A percentile compares a stretch with the other conserved stretches of the same genome.
Conservation (phyloP, 2,888 invertebrate genomes). For the Ennomos fuscantarius region DNA sequence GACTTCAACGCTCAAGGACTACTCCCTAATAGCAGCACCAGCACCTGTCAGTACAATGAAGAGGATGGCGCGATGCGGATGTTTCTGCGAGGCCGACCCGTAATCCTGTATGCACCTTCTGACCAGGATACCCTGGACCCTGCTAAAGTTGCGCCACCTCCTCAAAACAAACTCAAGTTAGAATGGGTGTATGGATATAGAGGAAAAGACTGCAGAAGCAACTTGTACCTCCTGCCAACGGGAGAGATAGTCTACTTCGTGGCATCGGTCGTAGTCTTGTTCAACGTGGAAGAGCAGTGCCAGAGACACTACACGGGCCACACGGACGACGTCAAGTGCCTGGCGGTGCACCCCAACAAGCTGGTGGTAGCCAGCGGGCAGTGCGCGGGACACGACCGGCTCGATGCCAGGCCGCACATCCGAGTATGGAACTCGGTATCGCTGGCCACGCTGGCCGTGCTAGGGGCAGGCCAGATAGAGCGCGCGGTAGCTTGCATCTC, state of each 20-base stretch:
- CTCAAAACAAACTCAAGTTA: constrained; percentile 91
- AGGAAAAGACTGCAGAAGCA: constrained; percentile 96
- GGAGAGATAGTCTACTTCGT: constrained; percentile 97
- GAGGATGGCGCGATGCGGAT: constrained; percentile 94
- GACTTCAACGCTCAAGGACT: constrained; percentile 89
- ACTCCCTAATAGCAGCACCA: constrained; percentile 87
- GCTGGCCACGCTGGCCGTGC: constrained; percentile 92
- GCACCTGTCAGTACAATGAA: constrained; percentile 93
- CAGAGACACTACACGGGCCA: constrained; percentile 97
- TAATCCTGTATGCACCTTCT: constrained; percentile 91
- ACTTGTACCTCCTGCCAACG: constrained; percentile 95
- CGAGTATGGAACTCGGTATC: constrained; percentile 97
- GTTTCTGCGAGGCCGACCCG: constrained; percentile 93
- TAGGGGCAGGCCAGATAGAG: constrained; percentile 94
- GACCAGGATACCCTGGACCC: constrained; percentile 89
- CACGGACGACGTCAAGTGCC: constrained; percentile 96
- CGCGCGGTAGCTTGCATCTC: constrained; percentile 93
- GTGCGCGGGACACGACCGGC: constrained; percentile 92
- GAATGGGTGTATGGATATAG: constrained; percentile 96
- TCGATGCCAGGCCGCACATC: constrained; percentile 95
- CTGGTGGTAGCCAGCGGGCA: constrained; percentile 95
- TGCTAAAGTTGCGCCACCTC: constrained; percentile 92
- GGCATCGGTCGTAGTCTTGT: constrained; percentile 95
- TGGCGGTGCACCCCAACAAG: constrained; percentile 96
- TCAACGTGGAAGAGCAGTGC: constrained; percentile 95